Percentiles rank a stretch among this genome's conserved stretches.
Evolutionary conservation across 1,140 invertebrate genomes (phyloP).

Genomic region (Musca vetustissima): DNA sequence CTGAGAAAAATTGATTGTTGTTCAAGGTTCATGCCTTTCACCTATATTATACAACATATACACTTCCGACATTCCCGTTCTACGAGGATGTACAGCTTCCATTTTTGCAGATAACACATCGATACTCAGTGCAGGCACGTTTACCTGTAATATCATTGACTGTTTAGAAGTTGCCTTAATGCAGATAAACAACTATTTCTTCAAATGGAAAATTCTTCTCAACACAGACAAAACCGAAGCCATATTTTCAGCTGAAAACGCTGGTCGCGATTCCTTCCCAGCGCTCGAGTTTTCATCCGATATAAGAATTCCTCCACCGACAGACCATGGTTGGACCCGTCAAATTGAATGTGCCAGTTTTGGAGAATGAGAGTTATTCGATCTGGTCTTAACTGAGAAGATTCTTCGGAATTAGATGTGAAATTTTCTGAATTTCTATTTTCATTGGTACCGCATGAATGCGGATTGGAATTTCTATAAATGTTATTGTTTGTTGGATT

Average conservation of each 20-base stretch:
- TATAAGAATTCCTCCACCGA: not conserved
- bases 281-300: not conserved
- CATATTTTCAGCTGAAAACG: no score
- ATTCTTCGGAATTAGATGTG: not conserved
- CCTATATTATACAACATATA: not conserved
- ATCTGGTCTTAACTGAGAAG: not conserved
- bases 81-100: not conserved
- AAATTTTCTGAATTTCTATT: no score
- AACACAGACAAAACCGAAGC: no score
- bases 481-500: not conserved
- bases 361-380: not conserved
- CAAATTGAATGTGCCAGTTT: not conserved
- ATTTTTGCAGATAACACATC: not conserved
- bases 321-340: no score
- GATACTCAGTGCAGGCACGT: no score
- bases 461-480: not conserved
- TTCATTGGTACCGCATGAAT: not conserved
- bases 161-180: no score
- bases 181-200: no score
- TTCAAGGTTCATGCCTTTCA: not conserved
- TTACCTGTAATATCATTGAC: no score
- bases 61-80: no score
- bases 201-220: no score
- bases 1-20: no score
- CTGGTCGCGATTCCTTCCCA: not conserved